Percentiles rank a stretch among this genome's conserved stretches.
Evolutionary conservation across 53 echinoderm and acorn worm genomes (phyloP).

Genomic region (Holothuria leucospilota): DNA sequence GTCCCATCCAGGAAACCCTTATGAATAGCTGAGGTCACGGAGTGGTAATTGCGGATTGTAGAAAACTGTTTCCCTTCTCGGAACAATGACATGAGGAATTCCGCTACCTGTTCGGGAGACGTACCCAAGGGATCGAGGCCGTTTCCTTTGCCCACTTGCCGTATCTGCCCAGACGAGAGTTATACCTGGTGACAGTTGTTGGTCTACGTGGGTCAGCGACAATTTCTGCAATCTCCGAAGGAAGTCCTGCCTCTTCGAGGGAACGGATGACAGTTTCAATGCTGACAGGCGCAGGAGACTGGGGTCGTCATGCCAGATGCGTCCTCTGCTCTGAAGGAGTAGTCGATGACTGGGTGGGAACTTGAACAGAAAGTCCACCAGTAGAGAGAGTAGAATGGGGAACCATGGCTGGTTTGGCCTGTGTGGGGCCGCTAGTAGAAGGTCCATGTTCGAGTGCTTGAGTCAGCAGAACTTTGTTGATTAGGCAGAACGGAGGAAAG

Average conservation of each 20-base stretch:
- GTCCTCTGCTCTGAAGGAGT: not conserved
- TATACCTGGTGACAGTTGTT: not conserved
- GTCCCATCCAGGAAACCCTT: no score
- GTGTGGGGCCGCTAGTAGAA: slow-evolving; percentile 61
- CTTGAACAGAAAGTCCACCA: not conserved
- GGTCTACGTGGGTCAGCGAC: not conserved
- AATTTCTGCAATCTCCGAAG: not conserved
- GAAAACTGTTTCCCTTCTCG: no score
- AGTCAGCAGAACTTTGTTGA: no score
- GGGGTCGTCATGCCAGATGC: no score
- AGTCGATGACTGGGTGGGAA: no score
- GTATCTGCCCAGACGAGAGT: not conserved
- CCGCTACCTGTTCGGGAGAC: no score
- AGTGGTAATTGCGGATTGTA: no score
- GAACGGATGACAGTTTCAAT: not conserved
- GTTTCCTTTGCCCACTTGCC: not conserved
- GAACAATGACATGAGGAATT: no score
- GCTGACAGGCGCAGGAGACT: no score
- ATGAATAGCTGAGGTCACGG: no score
- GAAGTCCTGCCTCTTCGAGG: not conserved
- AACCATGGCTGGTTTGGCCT: slow-evolving; percentile 67
- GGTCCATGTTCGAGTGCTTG: not conserved
- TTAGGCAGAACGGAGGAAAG: slow-evolving; percentile 56
- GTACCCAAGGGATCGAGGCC: not conserved
- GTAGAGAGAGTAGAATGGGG: not conserved